Conservation (phyloP, 1,140 invertebrate genomes). For the Bombus sylvicola region DNA sequence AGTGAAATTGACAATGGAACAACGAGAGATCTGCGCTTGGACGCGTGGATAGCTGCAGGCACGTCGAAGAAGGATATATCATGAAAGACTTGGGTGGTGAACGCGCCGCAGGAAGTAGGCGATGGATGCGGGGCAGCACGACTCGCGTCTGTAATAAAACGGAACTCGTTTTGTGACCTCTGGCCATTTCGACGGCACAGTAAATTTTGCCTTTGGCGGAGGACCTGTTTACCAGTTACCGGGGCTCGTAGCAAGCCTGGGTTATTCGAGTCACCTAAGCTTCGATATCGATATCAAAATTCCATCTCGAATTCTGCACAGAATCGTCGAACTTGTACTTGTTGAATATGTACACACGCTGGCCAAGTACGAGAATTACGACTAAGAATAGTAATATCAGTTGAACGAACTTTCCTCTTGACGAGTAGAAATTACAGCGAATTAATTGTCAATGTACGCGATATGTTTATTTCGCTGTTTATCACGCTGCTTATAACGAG, state of each 20-base stretch:
- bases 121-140: conserved; percentile 26
- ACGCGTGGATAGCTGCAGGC: neutral
- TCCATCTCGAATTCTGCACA: neutral
- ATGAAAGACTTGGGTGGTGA: conserved; percentile 4
- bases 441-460: neutral
- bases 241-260: neutral
- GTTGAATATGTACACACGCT: too few relatives aligned
- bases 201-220: conserved; percentile 23
- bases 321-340: neutral
- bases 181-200: conserved; percentile 19
- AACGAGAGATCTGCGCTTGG: neutral
- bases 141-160: conserved; percentile 36
- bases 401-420: too few relatives aligned
- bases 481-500: too few relatives aligned
- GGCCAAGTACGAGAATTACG: too few relatives aligned
- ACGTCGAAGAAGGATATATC: conserved; percentile 15
- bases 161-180: conserved; percentile 45
- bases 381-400: too few relatives aligned
- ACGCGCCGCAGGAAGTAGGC: conserved; percentile 39
- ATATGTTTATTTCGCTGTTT: too few relatives aligned
- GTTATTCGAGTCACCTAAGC: neutral
- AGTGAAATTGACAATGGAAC: neutral
- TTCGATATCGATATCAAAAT: neutral
- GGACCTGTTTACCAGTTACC: neutral
- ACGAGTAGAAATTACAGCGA: neutral